These are phyloP conservation scores for Melanotus villosus DNA, from an alignment of 2,888 invertebrate species.

Conservation along the genomic window DNA sequence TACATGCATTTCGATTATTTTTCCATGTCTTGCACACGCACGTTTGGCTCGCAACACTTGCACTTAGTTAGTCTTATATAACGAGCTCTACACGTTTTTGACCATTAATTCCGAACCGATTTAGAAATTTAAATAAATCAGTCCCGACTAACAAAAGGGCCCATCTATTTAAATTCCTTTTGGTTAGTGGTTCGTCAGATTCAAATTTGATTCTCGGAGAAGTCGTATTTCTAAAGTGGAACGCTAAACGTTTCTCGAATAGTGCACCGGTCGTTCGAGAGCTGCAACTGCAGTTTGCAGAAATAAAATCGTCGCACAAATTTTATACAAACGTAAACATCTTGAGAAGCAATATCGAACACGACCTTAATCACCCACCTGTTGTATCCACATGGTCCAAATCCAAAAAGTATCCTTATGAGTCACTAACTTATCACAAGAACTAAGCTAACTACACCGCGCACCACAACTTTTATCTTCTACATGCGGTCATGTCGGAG, in stretches of 20 bases:
- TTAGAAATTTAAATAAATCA: not conserved
- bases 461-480: slow-evolving; percentile 40
- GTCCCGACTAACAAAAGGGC: slow-evolving; percentile 6
- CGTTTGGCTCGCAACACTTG: not conserved
- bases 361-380: slow-evolving; percentile 47
- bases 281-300: not conserved
- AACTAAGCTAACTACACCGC: slow-evolving; percentile 46
- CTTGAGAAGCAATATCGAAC: slow-evolving; percentile 21
- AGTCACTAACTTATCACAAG: slow-evolving; percentile 46
- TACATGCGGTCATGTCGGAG: slow-evolving; percentile 52
- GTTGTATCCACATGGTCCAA: slow-evolving; percentile 52
- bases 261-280: not conserved
- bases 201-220: not conserved
- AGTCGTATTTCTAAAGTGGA: not conserved
- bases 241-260: not conserved
- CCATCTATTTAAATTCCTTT: not conserved
- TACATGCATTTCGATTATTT: not conserved
- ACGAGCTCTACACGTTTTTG: not conserved
- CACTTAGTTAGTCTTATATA: slow-evolving; percentile 14
- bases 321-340: slow-evolving; percentile 9
- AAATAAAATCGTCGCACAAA: not conserved
- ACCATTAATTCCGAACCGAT: no score
- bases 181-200: not conserved
- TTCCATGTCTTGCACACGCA: slow-evolving; percentile 4
- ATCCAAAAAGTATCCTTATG: slow-evolving; percentile 50